These are phyloP conservation scores for Pygoscelis antarcticus DNA, from an alignment of 2,113 vertebrate species.

Conservation along the genomic window DNA sequence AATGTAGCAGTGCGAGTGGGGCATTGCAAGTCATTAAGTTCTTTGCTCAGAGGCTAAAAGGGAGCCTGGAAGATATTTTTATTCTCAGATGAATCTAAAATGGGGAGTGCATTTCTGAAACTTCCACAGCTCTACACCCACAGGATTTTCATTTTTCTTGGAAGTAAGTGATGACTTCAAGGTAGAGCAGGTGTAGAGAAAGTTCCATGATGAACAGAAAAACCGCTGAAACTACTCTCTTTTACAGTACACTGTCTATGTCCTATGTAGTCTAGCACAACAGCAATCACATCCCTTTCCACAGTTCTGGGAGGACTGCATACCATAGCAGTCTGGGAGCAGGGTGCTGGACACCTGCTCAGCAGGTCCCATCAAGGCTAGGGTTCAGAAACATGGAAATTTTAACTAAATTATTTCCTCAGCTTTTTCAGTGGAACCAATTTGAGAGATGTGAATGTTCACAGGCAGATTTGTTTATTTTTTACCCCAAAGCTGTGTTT, in stretches of 20 bases:
- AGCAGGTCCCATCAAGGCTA: too few species aligned
- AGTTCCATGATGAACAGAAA: neutral
- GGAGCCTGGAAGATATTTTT: neutral
- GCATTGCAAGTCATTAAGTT: neutral
- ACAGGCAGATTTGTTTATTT: neutral
- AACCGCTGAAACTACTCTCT: neutral
- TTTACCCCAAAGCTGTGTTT: neutral
- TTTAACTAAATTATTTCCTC: neutral
- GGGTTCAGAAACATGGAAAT: neutral
- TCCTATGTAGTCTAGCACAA: neutral
- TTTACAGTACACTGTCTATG: neutral
- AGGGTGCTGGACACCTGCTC: neutral
- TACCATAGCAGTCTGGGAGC: fast-evolving
- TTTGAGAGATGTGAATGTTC: neutral
- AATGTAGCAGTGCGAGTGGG: neutral
- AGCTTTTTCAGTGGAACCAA: neutral
- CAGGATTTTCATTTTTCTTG: neutral
- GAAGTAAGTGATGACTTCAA: neutral
- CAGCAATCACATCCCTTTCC: neutral
- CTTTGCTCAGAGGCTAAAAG: neutral
- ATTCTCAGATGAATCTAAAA: neutral
- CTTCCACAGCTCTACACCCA: neutral
- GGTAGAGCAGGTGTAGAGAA: neutral
- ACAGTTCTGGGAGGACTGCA: neutral
- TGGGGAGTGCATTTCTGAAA: neutral